A percentile compares a stretch with the other conserved stretches of the same genome.
phyloP scores from a whole-genome alignment of 2,888 invertebrate species.

The Heliconius ismenius region DNA sequence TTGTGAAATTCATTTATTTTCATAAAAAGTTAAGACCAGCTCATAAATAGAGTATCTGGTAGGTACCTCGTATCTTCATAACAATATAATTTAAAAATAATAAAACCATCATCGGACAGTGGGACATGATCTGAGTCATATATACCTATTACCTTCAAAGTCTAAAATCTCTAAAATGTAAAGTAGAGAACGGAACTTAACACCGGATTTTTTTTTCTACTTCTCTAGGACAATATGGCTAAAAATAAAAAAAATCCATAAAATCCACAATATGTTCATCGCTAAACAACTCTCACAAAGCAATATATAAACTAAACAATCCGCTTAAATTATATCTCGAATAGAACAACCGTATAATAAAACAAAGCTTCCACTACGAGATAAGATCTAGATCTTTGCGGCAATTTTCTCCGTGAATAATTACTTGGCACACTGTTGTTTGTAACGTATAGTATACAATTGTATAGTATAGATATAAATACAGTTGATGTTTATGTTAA shows the following conservation, averaged over 20 bases:
- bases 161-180: too few relatives aligned
- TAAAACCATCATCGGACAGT: too few relatives aligned
- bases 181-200: too few relatives aligned
- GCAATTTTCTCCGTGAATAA: constrained; percentile 63
- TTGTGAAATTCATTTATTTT: too few relatives aligned
- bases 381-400: constrained; percentile 61
- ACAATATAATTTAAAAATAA: too few relatives aligned
- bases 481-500: constrained; percentile 76
- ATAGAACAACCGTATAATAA: constrained; percentile 28
- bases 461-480: constrained; percentile 57
- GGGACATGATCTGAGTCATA: too few relatives aligned
- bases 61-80: too few relatives aligned
- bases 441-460: constrained; percentile 46
- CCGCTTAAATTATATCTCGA: constrained; percentile 19
- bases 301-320: constrained; percentile 14
- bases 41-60: too few relatives aligned
- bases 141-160: too few relatives aligned
- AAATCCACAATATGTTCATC: background rate
- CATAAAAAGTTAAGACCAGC: too few relatives aligned
- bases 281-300: background rate
- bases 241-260: background rate
- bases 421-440: constrained; percentile 55
- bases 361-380: constrained; percentile 42
- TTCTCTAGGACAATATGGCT: too few relatives aligned
- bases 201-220: too few relatives aligned